Evolutionary conservation across 2,797 vertebrate species (phyloP).

Genomic region (Nannoperca obscura): DNA sequence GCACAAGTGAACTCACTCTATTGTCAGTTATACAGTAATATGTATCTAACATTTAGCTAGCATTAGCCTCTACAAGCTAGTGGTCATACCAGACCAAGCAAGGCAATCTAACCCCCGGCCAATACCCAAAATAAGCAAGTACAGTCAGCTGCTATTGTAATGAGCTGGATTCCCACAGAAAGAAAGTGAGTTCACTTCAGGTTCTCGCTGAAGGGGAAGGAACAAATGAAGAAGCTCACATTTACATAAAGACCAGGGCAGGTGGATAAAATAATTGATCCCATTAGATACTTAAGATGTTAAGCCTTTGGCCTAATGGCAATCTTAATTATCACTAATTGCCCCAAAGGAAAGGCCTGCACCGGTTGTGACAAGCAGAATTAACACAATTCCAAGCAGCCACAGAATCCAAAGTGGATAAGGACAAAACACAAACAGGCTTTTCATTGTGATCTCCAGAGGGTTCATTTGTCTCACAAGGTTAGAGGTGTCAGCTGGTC

Average conservation of each 20-base stretch:
- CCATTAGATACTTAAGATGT: conserved; percentile 56
- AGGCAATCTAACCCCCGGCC: conserved; percentile 2
- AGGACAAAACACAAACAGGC: neutral
- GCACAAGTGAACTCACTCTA: no score
- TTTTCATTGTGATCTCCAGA: conserved; percentile 26
- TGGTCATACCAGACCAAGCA: neutral
- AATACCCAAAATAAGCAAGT: conserved; percentile 29
- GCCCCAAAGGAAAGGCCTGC: conserved; percentile 19
- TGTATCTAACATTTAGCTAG: neutral
- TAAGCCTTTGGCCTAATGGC: conserved; percentile 52
- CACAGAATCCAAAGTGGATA: neutral
- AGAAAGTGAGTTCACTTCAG: conserved; percentile 33
- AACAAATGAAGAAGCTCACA: conserved; percentile 20
- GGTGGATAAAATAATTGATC: conserved; percentile 53
- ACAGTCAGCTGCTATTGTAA: conserved; percentile 16
- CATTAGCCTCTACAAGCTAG: neutral
- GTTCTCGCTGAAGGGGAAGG: conserved; percentile 4
- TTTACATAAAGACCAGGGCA: conserved; percentile 38
- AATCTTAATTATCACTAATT: conserved; percentile 62
- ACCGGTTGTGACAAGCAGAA: conserved; percentile 4
- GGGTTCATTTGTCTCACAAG: conserved; percentile 39
- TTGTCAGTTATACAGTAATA: neutral
- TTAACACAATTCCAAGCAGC: conserved; percentile 28
- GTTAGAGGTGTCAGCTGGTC: conserved; percentile 24
- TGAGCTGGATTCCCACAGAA: conserved; percentile 39